These are phyloP conservation scores for Philaethria dido DNA, from an alignment of 2,888 invertebrate genomes.

Conservation along the genomic window DNA sequence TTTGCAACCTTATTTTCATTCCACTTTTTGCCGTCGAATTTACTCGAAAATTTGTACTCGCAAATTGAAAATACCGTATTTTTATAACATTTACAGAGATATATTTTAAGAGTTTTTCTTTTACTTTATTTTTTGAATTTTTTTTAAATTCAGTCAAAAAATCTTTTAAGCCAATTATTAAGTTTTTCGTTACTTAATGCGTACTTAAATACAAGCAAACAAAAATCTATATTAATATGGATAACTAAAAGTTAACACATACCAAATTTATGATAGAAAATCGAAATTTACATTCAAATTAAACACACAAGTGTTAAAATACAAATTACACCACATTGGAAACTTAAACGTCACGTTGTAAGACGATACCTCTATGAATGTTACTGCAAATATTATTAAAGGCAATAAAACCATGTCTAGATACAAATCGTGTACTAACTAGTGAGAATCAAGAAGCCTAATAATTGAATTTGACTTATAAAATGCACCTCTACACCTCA, in stretches of 20 bases:
- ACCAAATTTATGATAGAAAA: constrained; percentile 47
- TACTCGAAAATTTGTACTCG: too few species aligned
- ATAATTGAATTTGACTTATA: not conserved
- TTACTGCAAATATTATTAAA: constrained; percentile 46
- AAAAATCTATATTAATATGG: too few species aligned
- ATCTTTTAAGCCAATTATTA: too few species aligned
- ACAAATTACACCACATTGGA: constrained; percentile 53
- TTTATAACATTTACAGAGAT: too few species aligned
- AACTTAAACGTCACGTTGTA: constrained; percentile 54
- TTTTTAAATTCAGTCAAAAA: too few species aligned
- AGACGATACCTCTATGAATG: constrained; percentile 55
- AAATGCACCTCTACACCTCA: constrained; percentile 14
- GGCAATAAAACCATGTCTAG: constrained; percentile 38
- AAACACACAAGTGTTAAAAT: constrained; percentile 50
- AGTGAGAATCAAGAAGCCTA: not conserved
- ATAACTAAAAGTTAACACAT: constrained; percentile 43
- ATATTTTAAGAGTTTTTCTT: too few species aligned
- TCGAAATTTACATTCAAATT: constrained; percentile 53
- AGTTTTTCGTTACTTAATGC: too few species aligned
- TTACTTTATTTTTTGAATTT: too few species aligned
- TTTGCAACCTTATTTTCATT: too few species aligned
- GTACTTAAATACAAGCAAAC: too few species aligned
- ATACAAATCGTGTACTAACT: not conserved
- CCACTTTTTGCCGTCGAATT: too few species aligned
- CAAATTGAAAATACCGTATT: too few species aligned